A percentile compares a stretch with the other conserved stretches of the same genome.
These are phyloP conservation scores for Pristiophorus japonicus DNA, from an alignment of 2,113 vertebrate species.

Conservation along the genomic window DNA sequence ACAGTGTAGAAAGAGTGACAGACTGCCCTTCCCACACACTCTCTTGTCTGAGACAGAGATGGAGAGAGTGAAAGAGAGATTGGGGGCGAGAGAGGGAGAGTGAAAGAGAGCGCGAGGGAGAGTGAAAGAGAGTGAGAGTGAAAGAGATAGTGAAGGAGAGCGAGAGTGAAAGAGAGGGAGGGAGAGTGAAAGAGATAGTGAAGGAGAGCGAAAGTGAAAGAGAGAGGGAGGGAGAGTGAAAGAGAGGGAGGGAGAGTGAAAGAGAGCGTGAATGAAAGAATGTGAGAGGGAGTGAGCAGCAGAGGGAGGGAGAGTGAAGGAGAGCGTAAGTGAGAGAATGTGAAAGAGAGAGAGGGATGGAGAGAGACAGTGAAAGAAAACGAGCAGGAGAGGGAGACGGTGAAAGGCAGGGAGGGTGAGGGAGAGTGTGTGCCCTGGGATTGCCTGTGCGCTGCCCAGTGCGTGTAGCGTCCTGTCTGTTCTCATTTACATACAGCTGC, in stretches of 20 bases:
- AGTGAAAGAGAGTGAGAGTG: too few relatives aligned
- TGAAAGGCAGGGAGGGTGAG: background rate
- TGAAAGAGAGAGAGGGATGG: background rate
- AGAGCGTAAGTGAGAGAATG: background rate
- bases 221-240: background rate
- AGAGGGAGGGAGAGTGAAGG: background rate
- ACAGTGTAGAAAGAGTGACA: too few relatives aligned
- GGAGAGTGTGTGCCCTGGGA: background rate
- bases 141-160: too few relatives aligned
- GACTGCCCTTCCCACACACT: too few relatives aligned
- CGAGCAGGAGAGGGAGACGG: too few relatives aligned
- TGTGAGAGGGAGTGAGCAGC: too few relatives aligned
- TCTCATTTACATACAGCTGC: slow-evolving; percentile 11
- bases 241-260: background rate
- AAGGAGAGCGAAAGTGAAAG: background rate
- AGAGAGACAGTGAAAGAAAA: background rate
- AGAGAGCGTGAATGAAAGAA: background rate
- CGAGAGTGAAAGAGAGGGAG: too few relatives aligned
- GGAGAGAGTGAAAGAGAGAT: too few relatives aligned
- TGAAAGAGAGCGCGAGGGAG: too few relatives aligned
- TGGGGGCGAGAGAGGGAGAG: too few relatives aligned
- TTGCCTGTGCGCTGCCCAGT: background rate
- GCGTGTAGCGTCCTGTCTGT: background rate
- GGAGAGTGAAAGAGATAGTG: too few relatives aligned
- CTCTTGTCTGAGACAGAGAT: too few relatives aligned